These are phyloP conservation scores for Allacma fusca DNA, from an alignment of 2,888 invertebrate genomes.

Conservation along the genomic window DNA sequence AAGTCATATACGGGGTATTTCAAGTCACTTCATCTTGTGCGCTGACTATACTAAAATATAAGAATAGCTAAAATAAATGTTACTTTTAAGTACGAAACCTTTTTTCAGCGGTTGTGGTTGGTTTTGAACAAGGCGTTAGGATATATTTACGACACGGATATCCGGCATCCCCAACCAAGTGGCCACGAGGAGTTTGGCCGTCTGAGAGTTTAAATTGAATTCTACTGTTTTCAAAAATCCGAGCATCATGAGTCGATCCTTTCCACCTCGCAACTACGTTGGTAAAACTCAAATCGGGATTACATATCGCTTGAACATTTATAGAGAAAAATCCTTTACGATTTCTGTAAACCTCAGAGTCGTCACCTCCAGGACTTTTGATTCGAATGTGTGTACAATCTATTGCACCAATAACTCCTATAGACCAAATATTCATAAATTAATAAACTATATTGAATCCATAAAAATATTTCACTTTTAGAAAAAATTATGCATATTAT, in stretches of 20 bases:
- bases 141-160: not conserved
- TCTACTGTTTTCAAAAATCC: conserved; percentile 14
- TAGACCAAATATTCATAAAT: not conserved
- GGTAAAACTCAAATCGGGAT: conserved; percentile 24
- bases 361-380: not conserved
- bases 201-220: not conserved
- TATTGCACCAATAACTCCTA: conserved; percentile 6
- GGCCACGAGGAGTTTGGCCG: not conserved
- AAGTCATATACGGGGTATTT: too few species aligned
- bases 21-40: too few species aligned
- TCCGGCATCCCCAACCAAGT: conserved; percentile 24
- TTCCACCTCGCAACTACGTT: conserved; percentile 23
- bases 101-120: too few species aligned
- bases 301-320: conserved; percentile 24
- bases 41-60: too few species aligned
- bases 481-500: not conserved
- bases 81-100: too few species aligned
- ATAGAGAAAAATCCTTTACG: conserved; percentile 16
- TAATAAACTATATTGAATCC: not conserved
- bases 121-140: not conserved
- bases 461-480: not conserved
- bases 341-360: conserved; percentile 26
- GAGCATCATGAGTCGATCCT: conserved; percentile 18
- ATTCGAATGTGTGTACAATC: not conserved
- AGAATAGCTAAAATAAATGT: too few species aligned